phyloP scores from a whole-genome alignment of 2,113 vertebrate genomes.

The Euleptes europaea region DNA sequence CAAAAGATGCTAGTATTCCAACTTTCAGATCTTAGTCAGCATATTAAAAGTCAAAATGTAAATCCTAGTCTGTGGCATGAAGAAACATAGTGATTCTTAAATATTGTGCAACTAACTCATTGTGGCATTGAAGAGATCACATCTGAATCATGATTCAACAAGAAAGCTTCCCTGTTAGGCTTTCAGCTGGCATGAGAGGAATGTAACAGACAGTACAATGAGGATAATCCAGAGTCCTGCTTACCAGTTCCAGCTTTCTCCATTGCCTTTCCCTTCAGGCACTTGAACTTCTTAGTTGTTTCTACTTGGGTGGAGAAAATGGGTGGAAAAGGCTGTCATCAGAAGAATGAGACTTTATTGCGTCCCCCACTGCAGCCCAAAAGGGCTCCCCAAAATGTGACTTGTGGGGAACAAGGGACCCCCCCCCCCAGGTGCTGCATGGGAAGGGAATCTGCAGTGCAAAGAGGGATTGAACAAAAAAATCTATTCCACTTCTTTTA shows the following conservation, averaged over 20 bases:
- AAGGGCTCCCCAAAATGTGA: too few relatives aligned
- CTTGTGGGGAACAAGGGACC: too few relatives aligned
- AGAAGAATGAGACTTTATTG: too few relatives aligned
- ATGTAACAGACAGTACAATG: background rate
- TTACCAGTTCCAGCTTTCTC: background rate
- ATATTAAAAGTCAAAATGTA: background rate
- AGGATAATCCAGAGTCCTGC: background rate
- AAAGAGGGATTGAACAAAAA: too few relatives aligned
- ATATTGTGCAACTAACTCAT: background rate
- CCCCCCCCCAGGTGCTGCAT: too few relatives aligned
- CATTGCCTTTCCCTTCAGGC: background rate
- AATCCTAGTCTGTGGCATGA: too few relatives aligned
- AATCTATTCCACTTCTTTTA: too few relatives aligned
- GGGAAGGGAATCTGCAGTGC: too few relatives aligned
- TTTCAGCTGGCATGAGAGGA: background rate
- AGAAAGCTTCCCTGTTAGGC: background rate
- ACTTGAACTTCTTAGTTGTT: background rate
- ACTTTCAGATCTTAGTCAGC: background rate
- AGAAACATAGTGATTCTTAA: background rate
- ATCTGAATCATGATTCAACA: background rate
- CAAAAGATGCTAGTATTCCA: background rate
- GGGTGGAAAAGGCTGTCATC: too few relatives aligned
- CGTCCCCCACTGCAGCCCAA: too few relatives aligned
- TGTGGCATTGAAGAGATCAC: background rate
- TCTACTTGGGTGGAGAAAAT: background rate